Conservation (phyloP, 2,113 vertebrate species). For the Nibea albiflora region DNA sequence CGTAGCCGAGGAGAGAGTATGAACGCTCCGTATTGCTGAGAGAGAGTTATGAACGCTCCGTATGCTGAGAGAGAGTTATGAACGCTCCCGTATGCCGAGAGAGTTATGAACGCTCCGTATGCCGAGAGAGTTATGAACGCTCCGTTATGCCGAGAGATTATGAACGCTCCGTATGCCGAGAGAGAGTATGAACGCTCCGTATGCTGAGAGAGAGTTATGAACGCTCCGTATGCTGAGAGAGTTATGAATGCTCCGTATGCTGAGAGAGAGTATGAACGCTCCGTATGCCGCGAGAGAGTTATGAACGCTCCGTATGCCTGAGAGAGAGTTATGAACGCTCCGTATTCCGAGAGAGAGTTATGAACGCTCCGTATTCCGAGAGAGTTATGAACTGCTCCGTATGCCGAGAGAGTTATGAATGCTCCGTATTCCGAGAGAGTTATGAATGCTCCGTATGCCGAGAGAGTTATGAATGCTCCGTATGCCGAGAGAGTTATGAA, state of each 20-base stretch:
- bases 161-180: slow-evolving; percentile 1
- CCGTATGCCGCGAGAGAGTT: no score
- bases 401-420: no score
- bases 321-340: not conserved
- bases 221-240: slow-evolving; percentile 34
- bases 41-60: slow-evolving; percentile 44
- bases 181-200: no score
- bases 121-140: slow-evolving; percentile 20
- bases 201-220: no score
- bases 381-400: slow-evolving; percentile 35
- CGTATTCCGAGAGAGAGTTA: slow-evolving; percentile 46
- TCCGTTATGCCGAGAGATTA: slow-evolving; percentile 6
- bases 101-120: slow-evolving; percentile 13
- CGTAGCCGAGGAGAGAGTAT: no score
- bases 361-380: not conserved
- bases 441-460: slow-evolving; percentile 23
- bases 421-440: no score
- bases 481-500: slow-evolving; percentile 31
- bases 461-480: slow-evolving; percentile 6
- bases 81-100: no score
- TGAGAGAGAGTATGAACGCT: no score
- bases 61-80: no score
- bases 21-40: slow-evolving; percentile 8
- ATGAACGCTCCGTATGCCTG: no score
- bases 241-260: slow-evolving; percentile 7